These are phyloP conservation scores for Rhabdomys dilectus DNA, from an alignment of 2,113 vertebrate species.

Conservation along the genomic window DNA sequence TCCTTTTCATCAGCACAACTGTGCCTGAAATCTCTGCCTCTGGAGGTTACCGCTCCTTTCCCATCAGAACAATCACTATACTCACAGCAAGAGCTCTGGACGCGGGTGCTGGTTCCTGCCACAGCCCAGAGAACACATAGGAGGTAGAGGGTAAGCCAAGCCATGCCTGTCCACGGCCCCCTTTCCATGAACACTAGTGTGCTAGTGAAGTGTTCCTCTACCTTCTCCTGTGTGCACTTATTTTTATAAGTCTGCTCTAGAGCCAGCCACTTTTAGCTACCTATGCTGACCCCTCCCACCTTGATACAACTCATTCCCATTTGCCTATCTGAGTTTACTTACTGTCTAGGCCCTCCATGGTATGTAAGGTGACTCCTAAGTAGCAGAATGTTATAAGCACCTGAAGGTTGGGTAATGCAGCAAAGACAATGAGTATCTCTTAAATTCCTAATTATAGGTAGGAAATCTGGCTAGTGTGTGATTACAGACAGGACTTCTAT, in stretches of 20 bases:
- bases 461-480: neutral
- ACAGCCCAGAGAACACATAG: conserved; percentile 57
- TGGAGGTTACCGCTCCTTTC: neutral
- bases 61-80: neutral
- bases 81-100: conserved; percentile 73
- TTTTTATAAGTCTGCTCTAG: neutral
- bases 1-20: neutral
- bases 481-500: neutral
- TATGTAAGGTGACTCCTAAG: conserved; percentile 12
- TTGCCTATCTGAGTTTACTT: conserved; percentile 53
- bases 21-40: neutral
- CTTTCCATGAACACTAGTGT: too few species aligned
- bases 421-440: neutral
- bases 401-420: neutral
- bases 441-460: neutral
- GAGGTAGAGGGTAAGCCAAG: neutral
- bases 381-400: neutral
- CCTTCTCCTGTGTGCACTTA: conserved; percentile 13
- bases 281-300: neutral
- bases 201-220: neutral
- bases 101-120: neutral
- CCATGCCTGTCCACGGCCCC: neutral
- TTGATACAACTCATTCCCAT: neutral
- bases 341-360: neutral
- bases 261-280: neutral